Percentiles rank a stretch among this genome's conserved stretches.
Evolutionary conservation across 2,113 vertebrate genomes (phyloP).

Genomic region (Carassius auratus): DNA sequence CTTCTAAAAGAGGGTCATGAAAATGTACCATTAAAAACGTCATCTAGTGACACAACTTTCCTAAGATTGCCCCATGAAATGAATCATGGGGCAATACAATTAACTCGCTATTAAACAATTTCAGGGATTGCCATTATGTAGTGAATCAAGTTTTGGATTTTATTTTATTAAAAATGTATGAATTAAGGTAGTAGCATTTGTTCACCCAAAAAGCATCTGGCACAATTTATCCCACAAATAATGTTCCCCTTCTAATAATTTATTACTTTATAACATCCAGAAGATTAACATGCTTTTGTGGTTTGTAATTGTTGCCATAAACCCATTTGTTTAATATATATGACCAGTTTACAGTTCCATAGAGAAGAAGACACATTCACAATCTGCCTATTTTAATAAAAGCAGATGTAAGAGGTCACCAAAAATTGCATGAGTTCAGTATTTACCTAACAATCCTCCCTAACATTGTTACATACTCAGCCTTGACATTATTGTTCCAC

Average conservation of each 20-base stretch:
- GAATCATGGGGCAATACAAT: neutral
- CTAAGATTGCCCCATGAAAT: neutral
- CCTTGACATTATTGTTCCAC: neutral
- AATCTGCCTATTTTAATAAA: too few relatives aligned
- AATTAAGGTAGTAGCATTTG: neutral
- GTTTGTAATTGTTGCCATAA: neutral
- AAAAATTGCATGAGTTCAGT: neutral
- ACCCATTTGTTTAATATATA: neutral
- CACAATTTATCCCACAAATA: neutral
- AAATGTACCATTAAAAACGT: neutral
- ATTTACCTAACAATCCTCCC: neutral
- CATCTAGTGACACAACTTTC: neutral
- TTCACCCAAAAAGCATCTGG: neutral
- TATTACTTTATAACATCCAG: neutral
- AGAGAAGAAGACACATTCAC: neutral
- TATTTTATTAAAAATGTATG: neutral
- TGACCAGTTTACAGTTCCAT: neutral
- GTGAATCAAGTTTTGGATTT: neutral
- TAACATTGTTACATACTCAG: neutral
- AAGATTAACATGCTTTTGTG: neutral
- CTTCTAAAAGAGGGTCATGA: neutral
- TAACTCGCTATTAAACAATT: neutral
- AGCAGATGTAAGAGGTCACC: neutral
- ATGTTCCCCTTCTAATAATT: neutral
- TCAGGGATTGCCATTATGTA: neutral